Evolutionary conservation across 2,888 invertebrate species (phyloP).

Genomic region (Phaonia tiefii): DNA sequence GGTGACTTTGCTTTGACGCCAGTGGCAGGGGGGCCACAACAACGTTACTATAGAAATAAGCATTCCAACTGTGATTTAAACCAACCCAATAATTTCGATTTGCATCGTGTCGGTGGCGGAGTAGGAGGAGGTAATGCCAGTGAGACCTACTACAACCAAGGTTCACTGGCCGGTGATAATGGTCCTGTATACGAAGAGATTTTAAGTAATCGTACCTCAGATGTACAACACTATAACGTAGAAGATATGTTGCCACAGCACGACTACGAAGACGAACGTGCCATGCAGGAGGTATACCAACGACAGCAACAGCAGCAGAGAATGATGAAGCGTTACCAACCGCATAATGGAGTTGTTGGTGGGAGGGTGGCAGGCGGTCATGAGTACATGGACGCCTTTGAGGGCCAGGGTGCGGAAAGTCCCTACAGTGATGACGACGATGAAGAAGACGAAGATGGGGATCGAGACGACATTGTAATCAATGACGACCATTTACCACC

Average conservation of each 20-base stretch:
- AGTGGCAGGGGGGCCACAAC: conserved; percentile 64
- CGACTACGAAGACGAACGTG: conserved; percentile 69
- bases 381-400: conserved; percentile 73
- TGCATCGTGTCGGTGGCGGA: conserved; percentile 59
- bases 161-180: conserved; percentile 70
- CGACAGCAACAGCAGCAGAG: conserved; percentile 71
- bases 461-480: conserved; percentile 73
- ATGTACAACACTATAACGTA: conserved; percentile 77
- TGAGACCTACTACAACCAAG: conserved; percentile 78
- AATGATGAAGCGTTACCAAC: conserved; percentile 69
- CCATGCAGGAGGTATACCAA: conserved; percentile 70
- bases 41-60: conserved; percentile 78
- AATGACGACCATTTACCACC: conserved; percentile 74
- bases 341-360: conserved; percentile 55
- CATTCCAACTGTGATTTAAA: conserved; percentile 79
- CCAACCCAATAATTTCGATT: conserved; percentile 66
- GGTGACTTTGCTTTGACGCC: conserved; percentile 59
- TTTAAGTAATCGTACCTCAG: conserved; percentile 78
- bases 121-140: conserved; percentile 64
- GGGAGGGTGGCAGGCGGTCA: conserved; percentile 57
- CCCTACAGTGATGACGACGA: conserved; percentile 72
- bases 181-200: conserved; percentile 80
- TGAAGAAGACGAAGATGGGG: conserved; percentile 71
- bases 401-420: conserved; percentile 72
- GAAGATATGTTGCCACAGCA: conserved; percentile 74